A percentile compares a stretch with the other conserved stretches of the same genome.
Conservation (phyloP, 2,797 vertebrate genomes). For the Gadopsis marmoratus region DNA sequence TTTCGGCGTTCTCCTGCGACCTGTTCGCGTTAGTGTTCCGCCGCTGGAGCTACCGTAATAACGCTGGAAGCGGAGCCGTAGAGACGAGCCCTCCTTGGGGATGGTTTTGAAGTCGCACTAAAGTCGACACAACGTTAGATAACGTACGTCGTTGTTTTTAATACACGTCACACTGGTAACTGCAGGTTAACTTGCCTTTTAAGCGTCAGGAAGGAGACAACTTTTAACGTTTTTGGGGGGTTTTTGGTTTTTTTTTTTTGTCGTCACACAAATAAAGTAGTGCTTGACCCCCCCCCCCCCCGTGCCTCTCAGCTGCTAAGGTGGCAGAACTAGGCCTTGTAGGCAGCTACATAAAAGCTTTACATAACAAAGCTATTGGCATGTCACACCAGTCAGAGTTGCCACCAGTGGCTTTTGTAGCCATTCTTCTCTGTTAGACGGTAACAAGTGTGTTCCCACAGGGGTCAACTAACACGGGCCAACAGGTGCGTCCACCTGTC, state of each 20-base stretch:
- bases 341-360: background rate
- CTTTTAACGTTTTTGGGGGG: conserved; percentile 17
- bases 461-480: conserved; percentile 8
- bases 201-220: conserved; percentile 39
- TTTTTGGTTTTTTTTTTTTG: background rate
- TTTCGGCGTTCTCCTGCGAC: conserved; percentile 57
- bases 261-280: background rate
- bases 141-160: too few species aligned
- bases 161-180: too few species aligned
- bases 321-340: background rate
- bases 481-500: conserved; percentile 53
- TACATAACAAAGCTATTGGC: background rate
- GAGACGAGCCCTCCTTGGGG: too few species aligned
- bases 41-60: conserved; percentile 3
- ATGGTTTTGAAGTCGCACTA: conserved; percentile 5
- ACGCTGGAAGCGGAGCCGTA: background rate
- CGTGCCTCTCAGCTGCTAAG: conserved; percentile 3
- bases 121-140: background rate
- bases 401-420: background rate
- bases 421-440: background rate
- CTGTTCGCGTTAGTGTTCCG: conserved; percentile 28
- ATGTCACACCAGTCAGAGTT: background rate
- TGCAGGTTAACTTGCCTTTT: background rate
- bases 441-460: background rate
- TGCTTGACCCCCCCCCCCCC: background rate